Percentiles rank a stretch among this genome's conserved stretches.
These are phyloP conservation scores for Lysandra bellargus DNA, from an alignment of 2,888 invertebrate species.

Conservation along the genomic window DNA sequence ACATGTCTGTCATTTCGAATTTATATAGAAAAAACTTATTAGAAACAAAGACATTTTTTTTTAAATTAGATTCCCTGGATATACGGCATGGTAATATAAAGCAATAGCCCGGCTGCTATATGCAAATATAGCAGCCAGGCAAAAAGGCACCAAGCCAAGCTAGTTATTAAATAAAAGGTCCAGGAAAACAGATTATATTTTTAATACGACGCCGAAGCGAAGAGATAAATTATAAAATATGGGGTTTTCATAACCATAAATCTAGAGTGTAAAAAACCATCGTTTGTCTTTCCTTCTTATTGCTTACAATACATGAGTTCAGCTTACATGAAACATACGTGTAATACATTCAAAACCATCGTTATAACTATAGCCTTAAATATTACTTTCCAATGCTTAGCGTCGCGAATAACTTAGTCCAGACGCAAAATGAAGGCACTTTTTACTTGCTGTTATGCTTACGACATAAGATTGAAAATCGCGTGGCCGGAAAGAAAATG, in stretches of 20 bases:
- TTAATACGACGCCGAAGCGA: conserved; percentile 17
- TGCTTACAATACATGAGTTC: conserved; percentile 57
- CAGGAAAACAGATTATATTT: conserved; percentile 17
- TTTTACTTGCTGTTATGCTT: conserved; percentile 16
- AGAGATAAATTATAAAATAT: conserved; percentile 18
- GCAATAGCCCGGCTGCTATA: too few relatives aligned
- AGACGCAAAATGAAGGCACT: conserved; percentile 24
- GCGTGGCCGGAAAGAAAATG: neutral
- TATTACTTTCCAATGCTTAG: conserved; percentile 42
- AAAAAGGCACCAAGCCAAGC: neutral
- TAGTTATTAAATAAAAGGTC: conserved; percentile 13
- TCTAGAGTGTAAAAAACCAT: conserved; percentile 22
- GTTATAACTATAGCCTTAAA: conserved; percentile 42
- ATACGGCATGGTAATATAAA: neutral
- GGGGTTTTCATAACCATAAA: conserved; percentile 23
- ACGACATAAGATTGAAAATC: conserved; percentile 29
- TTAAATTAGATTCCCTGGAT: neutral
- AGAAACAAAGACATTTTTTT: neutral
- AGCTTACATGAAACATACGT: conserved; percentile 47
- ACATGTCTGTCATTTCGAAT: too few relatives aligned
- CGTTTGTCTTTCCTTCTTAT: conserved; percentile 65
- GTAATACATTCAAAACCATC: conserved; percentile 30
- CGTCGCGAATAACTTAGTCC: conserved; percentile 38
- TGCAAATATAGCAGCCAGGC: neutral
- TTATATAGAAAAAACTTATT: too few relatives aligned